These are phyloP conservation scores for Triops longicaudatus DNA, from an alignment of 1,140 invertebrate species.

Conservation along the genomic window DNA sequence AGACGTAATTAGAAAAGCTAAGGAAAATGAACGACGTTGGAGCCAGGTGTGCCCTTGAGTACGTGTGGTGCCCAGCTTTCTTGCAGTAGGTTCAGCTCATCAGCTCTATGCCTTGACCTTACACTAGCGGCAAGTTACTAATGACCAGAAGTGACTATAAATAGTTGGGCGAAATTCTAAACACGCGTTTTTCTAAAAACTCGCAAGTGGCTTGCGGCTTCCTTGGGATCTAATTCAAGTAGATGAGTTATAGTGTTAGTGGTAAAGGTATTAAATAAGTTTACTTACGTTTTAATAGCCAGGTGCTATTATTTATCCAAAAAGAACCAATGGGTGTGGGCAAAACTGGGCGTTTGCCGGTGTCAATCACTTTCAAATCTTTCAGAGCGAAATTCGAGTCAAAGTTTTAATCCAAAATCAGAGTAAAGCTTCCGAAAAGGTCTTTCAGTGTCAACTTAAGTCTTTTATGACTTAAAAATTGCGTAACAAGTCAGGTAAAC, in stretches of 20 bases:
- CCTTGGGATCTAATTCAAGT: too few species aligned
- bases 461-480: too few species aligned
- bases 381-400: too few species aligned
- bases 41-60: background rate
- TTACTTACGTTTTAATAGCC: background rate
- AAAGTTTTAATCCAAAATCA: too few species aligned
- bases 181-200: too few species aligned
- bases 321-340: background rate
- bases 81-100: background rate
- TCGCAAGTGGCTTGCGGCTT: too few species aligned
- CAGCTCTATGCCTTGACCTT: constrained; percentile 10
- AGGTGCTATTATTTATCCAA: background rate
- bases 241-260: too few species aligned
- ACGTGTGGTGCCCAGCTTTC: background rate
- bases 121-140: background rate
- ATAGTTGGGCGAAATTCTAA: background rate
- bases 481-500: background rate
- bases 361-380: background rate
- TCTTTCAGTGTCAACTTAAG: too few species aligned
- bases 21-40: background rate
- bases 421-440: too few species aligned
- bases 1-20: too few species aligned
- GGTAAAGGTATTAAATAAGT: background rate
- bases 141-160: background rate
- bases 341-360: constrained; percentile 2